Conservation (phyloP, 2,113 vertebrate genomes). For the Bos javanicus region DNA sequence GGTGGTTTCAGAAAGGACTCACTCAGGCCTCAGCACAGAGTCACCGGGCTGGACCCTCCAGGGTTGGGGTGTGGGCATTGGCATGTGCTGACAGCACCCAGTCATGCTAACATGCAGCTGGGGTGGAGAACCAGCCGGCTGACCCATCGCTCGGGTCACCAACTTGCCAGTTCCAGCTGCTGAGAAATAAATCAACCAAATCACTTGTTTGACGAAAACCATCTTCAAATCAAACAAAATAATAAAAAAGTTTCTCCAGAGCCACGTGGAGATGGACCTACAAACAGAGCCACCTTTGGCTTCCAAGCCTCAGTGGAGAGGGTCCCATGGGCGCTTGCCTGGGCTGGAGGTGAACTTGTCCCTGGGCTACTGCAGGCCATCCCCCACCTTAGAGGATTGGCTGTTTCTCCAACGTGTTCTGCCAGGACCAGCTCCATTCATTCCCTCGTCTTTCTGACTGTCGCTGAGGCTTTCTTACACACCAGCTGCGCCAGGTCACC, state of each 20-base stretch:
- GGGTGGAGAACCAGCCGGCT: not conserved
- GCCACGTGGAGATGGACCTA: not conserved
- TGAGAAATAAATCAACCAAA: not conserved
- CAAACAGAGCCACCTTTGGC: not conserved
- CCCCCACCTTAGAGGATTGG: not conserved
- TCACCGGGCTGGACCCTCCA: rapidly evolving
- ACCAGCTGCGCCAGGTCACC: not conserved
- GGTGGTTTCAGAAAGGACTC: not conserved
- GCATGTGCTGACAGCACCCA: rapidly evolving
- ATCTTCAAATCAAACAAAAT: not conserved
- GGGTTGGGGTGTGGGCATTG: rapidly evolving
- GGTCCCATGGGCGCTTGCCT: not conserved
- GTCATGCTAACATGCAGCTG: rapidly evolving
- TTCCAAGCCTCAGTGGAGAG: no score
- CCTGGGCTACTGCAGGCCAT: not conserved
- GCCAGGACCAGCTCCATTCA: not conserved
- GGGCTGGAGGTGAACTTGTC: not conserved
- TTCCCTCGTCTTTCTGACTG: no score
- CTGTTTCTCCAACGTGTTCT: not conserved
- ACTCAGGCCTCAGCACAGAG: not conserved
- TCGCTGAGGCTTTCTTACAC: not conserved
- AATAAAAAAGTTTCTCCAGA: not conserved
- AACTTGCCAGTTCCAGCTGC: not conserved
- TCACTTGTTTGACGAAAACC: not conserved
- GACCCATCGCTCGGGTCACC: rapidly evolving